Conservation (phyloP, 2,888 invertebrate genomes). For the Macrosiphum euphorbiae region DNA sequence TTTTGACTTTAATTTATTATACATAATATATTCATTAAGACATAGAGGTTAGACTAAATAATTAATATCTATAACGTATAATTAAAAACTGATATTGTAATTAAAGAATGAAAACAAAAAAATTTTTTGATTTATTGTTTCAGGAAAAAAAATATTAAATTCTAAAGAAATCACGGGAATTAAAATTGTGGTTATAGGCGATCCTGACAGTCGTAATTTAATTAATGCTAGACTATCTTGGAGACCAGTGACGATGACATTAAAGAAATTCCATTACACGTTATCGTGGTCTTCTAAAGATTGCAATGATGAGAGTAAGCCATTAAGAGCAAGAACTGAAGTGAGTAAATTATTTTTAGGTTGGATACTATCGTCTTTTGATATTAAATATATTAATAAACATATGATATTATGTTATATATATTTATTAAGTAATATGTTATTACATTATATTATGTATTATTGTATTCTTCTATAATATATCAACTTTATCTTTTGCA, state of each 20-base stretch:
- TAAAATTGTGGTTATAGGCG: constrained; percentile 37
- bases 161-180: constrained; percentile 32
- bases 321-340: background rate
- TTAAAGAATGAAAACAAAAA: background rate
- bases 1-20: background rate
- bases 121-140: constrained; percentile 36
- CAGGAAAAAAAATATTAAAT: constrained; percentile 34
- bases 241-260: constrained; percentile 16
- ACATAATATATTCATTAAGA: background rate
- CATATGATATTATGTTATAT: background rate
- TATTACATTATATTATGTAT: background rate
- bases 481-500: background rate
- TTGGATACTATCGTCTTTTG: background rate
- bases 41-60: background rate
- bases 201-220: constrained; percentile 9
- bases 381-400: background rate
- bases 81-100: background rate
- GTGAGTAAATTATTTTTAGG: constrained; percentile 14
- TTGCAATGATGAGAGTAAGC: constrained; percentile 25
- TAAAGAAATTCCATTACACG: constrained; percentile 32
- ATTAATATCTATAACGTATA: background rate
- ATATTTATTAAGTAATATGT: background rate
- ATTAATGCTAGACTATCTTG: constrained; percentile 42
- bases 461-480: background rate
- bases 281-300: constrained; percentile 30